phyloP scores from a whole-genome alignment of 2,113 vertebrate species.

The Ardeotis arabs region DNA sequence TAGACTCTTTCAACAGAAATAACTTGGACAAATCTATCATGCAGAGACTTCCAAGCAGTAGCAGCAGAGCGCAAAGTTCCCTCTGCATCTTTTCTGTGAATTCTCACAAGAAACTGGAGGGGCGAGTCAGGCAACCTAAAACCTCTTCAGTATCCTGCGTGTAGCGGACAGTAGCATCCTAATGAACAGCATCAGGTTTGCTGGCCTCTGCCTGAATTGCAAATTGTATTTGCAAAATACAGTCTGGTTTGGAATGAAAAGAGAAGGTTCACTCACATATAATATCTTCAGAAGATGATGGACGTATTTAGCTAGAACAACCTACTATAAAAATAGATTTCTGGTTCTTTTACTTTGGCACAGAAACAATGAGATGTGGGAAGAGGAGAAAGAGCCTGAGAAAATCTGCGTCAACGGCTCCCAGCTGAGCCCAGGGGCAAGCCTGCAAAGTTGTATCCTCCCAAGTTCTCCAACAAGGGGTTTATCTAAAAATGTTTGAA shows the following conservation, averaged over 20 bases:
- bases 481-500: background rate
- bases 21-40: conserved; percentile 6
- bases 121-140: background rate
- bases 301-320: conserved; percentile 23
- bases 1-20: conserved; percentile 48
- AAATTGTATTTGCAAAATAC: background rate
- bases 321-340: background rate
- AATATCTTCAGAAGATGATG: background rate
- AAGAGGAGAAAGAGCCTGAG: conserved; percentile 33
- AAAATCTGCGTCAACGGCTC: background rate
- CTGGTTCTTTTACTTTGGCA: conserved; percentile 7
- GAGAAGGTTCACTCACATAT: background rate
- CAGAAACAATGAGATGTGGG: conserved; percentile 32
- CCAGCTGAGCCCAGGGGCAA: background rate
- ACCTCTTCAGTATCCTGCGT: background rate
- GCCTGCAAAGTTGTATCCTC: background rate
- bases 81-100: background rate
- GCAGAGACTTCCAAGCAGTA: conserved; percentile 5
- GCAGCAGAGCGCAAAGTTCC: background rate
- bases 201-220: background rate
- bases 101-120: background rate
- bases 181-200: background rate
- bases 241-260: background rate
- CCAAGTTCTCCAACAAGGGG: background rate
- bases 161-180: background rate